phyloP scores from a whole-genome alignment of 2,113 vertebrate genomes.

The Proterorhinus semilunaris region DNA sequence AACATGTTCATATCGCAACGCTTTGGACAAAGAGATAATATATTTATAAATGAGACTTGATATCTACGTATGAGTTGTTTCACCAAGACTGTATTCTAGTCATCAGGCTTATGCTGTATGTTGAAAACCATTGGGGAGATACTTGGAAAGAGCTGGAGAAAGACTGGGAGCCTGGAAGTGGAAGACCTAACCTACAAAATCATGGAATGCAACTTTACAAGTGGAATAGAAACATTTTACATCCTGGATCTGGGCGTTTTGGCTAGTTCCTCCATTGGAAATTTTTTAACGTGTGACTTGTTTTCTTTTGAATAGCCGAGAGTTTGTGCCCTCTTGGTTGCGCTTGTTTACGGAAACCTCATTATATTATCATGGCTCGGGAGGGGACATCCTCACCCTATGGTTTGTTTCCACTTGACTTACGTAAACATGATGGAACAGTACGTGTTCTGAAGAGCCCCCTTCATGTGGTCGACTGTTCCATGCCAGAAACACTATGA shows the following conservation, averaged over 20 bases:
- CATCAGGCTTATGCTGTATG: too few species aligned
- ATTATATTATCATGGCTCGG: not conserved
- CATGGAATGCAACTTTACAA: not conserved
- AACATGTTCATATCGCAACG: too few species aligned
- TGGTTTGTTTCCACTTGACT: conserved; percentile 1
- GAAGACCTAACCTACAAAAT: too few species aligned
- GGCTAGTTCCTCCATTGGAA: not conserved
- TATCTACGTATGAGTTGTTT: too few species aligned
- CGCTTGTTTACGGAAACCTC: not conserved
- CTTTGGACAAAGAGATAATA: too few species aligned
- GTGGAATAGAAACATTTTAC: not conserved
- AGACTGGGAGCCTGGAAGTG: too few species aligned
- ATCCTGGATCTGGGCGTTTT: not conserved
- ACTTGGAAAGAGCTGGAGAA: too few species aligned
- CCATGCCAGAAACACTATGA: not conserved
- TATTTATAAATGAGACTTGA: too few species aligned
- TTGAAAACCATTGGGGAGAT: too few species aligned
- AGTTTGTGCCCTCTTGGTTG: not conserved
- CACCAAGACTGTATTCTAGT: too few species aligned
- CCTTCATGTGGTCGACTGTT: conserved; percentile 2
- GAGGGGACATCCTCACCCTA: not conserved
- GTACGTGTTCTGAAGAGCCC: not conserved
- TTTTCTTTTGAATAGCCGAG: not conserved
- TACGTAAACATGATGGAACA: conserved; percentile 3
- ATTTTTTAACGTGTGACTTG: not conserved